Base-by-base conservation (phyloP, 2,888 invertebrate genomes). In the Dusona sp. region DNA sequence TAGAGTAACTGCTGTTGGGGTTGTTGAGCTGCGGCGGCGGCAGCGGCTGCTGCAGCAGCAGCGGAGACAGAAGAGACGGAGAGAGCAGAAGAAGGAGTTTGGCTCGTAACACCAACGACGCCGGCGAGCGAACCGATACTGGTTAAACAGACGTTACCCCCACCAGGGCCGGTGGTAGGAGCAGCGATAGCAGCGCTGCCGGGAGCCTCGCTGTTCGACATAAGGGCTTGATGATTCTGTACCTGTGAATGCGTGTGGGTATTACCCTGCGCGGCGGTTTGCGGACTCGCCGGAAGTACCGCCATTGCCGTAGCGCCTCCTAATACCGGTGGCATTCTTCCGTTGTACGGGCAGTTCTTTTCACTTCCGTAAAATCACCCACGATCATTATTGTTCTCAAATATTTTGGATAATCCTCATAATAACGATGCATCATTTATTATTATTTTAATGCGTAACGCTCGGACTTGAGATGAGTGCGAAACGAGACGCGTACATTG, bases 271-370 rank as follows among this genome's bases (percentile, higher is more conserved):
- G 93, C 93, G 90, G 94, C 94, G 91, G 93, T 93, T 91, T 94
- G 94, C 93, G 94, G 94, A 91, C 93, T 94, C 90, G 93, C 94
- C 93, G 94, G 94, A 92, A 94, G 93, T 88, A 94, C 94, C 92
- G 94, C 94, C 94, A 94, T 94, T 90, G 94, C 92, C 92, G 94
- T 92, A 72, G 88, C 86, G 89, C 93, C 94, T 92, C 94, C 94
- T 94, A 94, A 90, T 90, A 94, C 94, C 91, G 94, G 94, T 92
- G 94, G 93, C 94, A 94, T 94, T 90, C 92, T 93, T 72, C 38
- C 33, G 22, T 51, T 29, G 16, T 19, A 75, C 61, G 75, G 6
- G 22, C 11, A 8, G 36, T 54, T 42, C n/a, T 29, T 61, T 6
- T 64, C 29, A 9, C 11, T 33, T 11, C 3, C 9, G 11, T n/a